A percentile compares a stretch with the other conserved stretches of the same genome.
These are phyloP conservation scores for Euwallacea fornicatus DNA, from an alignment of 1,140 invertebrate genomes.

Conservation along the genomic window DNA sequence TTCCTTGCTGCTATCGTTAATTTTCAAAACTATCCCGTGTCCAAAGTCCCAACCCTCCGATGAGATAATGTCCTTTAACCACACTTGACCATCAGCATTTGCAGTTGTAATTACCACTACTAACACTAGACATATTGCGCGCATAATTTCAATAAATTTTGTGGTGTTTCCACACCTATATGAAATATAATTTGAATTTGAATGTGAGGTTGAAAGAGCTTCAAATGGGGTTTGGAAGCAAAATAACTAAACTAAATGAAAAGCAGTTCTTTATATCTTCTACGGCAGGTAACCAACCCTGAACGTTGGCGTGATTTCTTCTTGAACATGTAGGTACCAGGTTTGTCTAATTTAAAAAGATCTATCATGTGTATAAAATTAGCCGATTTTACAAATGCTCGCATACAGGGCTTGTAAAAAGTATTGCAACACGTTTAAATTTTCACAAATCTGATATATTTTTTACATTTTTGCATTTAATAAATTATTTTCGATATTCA, in stretches of 20 bases:
- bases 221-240: constrained; percentile 5
- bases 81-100: constrained; percentile 40
- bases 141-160: constrained; percentile 40
- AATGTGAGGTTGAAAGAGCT: not conserved
- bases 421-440: too few relatives aligned
- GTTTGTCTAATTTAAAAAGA: constrained; percentile 12
- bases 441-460: too few relatives aligned
- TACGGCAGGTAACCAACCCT: constrained; percentile 35
- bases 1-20: constrained; percentile 44
- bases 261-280: constrained; percentile 46
- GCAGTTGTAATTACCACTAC: constrained; percentile 24
- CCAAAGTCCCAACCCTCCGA: constrained; percentile 43
- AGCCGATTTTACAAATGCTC: not conserved
- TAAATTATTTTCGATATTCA: too few relatives aligned
- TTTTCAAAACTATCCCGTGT: constrained; percentile 41
- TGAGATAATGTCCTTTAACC: constrained; percentile 55
- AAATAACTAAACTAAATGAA: constrained; percentile 39
- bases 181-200: not conserved
- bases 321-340: constrained; percentile 5
- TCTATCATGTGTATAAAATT: constrained; percentile 20
- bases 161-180: constrained; percentile 3
- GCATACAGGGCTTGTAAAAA: too few relatives aligned
- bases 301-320: constrained; percentile 28
- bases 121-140: constrained; percentile 33
- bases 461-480: too few relatives aligned